Evolutionary conservation across 2,888 invertebrate genomes (phyloP).

Genomic region (Anorthoa munda): DNA sequence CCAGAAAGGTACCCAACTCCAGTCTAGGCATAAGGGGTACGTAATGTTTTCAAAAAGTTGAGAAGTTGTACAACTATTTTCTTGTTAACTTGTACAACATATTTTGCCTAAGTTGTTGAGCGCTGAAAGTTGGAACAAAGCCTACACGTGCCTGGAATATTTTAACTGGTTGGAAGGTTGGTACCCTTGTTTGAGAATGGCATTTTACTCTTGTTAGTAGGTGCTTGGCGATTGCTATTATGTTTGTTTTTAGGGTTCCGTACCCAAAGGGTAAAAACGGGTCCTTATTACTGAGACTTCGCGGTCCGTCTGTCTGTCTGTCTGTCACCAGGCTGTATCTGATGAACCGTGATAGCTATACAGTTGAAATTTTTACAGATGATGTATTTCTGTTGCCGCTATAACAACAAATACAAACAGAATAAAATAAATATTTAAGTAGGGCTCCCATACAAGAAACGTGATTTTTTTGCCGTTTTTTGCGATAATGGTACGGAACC

Average conservation of each 20-base stretch:
- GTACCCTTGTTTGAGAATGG: neutral
- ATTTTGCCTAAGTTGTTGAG: constrained; percentile 28
- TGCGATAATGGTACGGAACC: too few species aligned
- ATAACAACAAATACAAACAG: too few species aligned
- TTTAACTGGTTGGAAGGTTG: constrained; percentile 9
- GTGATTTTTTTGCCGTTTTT: too few species aligned
- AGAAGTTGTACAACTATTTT: constrained; percentile 38
- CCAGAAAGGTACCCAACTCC: neutral
- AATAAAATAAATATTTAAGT: too few species aligned
- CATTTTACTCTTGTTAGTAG: constrained; percentile 9
- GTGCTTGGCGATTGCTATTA: neutral
- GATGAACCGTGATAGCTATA: too few species aligned
- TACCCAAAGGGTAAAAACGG: too few species aligned
- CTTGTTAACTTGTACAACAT: constrained; percentile 34
- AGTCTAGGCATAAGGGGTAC: constrained; percentile 22
- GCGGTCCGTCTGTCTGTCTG: too few species aligned
- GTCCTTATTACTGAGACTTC: too few species aligned
- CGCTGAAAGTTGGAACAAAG: constrained; percentile 34
- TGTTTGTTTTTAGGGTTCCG: constrained; percentile 4
- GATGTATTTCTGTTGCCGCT: too few species aligned
- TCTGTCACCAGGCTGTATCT: too few species aligned
- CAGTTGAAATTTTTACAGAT: too few species aligned
- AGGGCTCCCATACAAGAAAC: too few species aligned
- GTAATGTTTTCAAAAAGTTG: constrained; percentile 29
- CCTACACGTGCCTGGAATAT: constrained; percentile 33